These are phyloP conservation scores for Drosophila murphyi DNA, from an alignment of 1,140 invertebrate genomes.

Conservation along the genomic window DNA sequence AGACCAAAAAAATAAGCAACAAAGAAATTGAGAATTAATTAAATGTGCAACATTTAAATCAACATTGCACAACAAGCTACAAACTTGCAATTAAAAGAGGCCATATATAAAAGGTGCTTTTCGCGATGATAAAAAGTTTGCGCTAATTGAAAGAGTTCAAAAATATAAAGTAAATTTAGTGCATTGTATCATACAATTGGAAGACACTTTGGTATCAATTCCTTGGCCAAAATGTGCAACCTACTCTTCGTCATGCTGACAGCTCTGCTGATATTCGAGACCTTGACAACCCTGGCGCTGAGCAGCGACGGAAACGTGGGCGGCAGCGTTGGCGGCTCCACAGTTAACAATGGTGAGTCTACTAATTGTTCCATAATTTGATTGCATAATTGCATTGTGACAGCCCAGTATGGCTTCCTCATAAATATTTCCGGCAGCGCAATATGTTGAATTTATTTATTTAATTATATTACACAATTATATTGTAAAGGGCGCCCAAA, in stretches of 20 bases:
- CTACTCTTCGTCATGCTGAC: constrained; percentile 15
- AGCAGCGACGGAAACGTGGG: constrained; percentile 48
- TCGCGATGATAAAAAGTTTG: constrained; percentile 24
- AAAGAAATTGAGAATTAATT: constrained; percentile 15
- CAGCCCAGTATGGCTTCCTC: neutral
- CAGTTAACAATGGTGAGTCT: constrained; percentile 63
- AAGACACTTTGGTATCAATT: neutral
- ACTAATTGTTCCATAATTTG: constrained; percentile 17
- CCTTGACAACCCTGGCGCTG: constrained; percentile 39
- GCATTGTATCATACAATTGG: neutral
- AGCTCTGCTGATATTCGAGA: constrained; percentile 27
- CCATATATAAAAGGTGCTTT: constrained; percentile 9
- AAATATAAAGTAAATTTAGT: constrained; percentile 2
- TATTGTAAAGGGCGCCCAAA: constrained; percentile 7
- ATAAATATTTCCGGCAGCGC: constrained; percentile 16
- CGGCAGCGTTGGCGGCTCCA: constrained; percentile 49
- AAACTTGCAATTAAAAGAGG: constrained; percentile 6
- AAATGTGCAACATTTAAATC: constrained; percentile 28
- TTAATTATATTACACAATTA: constrained; percentile 46
- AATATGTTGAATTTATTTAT: constrained; percentile 39
- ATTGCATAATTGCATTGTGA: constrained; percentile 20
- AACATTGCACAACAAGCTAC: constrained; percentile 15
- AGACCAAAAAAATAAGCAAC: neutral
- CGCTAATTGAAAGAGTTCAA: constrained; percentile 11
- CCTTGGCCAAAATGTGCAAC: constrained; percentile 46